phyloP scores from a whole-genome alignment of 2,113 vertebrate genomes.

The Stomatorhinus ivindoensis region DNA sequence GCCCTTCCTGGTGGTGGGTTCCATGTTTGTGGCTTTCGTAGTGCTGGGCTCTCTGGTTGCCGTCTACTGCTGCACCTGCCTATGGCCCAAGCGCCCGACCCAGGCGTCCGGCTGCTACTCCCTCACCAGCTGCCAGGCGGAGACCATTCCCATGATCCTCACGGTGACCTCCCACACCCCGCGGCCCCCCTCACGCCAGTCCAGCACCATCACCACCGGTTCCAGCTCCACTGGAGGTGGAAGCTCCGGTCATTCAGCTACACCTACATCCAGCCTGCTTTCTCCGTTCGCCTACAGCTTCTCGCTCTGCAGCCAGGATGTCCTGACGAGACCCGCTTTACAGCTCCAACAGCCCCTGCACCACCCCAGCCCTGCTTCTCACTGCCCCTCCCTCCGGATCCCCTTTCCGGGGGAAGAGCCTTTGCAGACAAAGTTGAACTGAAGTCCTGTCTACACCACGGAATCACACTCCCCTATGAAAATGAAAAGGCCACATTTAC shows the following conservation, averaged over 20 bases:
- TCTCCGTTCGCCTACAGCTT: conserved; percentile 34
- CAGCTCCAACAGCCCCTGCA: conserved; percentile 48
- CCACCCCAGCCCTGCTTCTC: conserved; percentile 73
- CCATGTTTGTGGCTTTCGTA: conserved; percentile 92
- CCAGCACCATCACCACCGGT: conserved; percentile 84
- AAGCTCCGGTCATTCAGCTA: conserved; percentile 60
- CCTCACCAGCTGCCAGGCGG: conserved; percentile 82
- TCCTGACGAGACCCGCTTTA: conserved; percentile 62
- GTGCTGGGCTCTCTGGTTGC: conserved; percentile 87
- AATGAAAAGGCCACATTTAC: neutral
- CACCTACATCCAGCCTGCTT: neutral
- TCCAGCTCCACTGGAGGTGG: conserved; percentile 76
- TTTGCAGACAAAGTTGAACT: conserved; percentile 81
- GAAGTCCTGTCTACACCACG: neutral
- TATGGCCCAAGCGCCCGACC: conserved; percentile 83
- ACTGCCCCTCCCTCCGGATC: conserved; percentile 74
- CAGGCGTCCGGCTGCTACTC: conserved; percentile 85
- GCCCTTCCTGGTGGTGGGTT: conserved; percentile 92
- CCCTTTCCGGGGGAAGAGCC: conserved; percentile 65
- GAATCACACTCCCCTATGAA: neutral
- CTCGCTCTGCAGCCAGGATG: conserved; percentile 41
- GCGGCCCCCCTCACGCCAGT: conserved; percentile 80
- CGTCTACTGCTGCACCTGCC: conserved; percentile 90
- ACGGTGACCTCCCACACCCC: conserved; percentile 69
- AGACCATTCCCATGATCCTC: conserved; percentile 95